Base-by-base conservation (phyloP, 2,888 invertebrate genomes). In the Branchipolynoe longqiensis region DNA sequence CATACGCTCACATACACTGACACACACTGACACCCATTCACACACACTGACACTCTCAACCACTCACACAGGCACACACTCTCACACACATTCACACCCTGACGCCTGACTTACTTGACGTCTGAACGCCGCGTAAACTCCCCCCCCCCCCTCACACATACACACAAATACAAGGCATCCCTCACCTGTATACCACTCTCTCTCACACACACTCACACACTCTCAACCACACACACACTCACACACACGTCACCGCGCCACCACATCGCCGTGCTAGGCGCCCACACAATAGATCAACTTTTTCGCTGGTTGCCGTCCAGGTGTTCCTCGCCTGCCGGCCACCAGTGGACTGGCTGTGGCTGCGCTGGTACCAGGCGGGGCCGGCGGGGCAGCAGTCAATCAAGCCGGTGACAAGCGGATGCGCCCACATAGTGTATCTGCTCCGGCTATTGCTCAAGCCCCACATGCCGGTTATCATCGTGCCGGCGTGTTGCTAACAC, bases 341-440 rank as follows among this genome's bases (percentile, higher is more conserved):
- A 38, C 33, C 33, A 69, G 69, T 18, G 69, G 69, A 38, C 25
- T 69, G 38, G 36, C 69, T 36, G 69, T 14, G 36, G 8, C 36
- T 69, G 12, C 25, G 69, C 69, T 38, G 69, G 69, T 69, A 69
- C 69, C 69, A 33, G 69, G 33, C 69, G 25, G 69, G 69, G 69
- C 69, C 25, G 69, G 69, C 69, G 36, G 69, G 69, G 18, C 33
- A 22, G n/a, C 25, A 69, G 69, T 69, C 38, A 36, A 69, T 69
- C 69, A 69, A 12, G 69, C 25, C 12, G 69, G 38, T 12, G 69
- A 69, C 69, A 69, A 33, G 69, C 69, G 36, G 62, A 62, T 25
- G n/a, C 25, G 62, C 62, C 14, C 62, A 31, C 62, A 31, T 25
- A 12, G 31, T n/a, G 36, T 12, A 69, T 4, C 69, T 36, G 69